Percentiles rank a stretch among this genome's conserved stretches.
phyloP scores from a whole-genome alignment of 1,140 invertebrate genomes.

The Cotesia vestalis region DNA sequence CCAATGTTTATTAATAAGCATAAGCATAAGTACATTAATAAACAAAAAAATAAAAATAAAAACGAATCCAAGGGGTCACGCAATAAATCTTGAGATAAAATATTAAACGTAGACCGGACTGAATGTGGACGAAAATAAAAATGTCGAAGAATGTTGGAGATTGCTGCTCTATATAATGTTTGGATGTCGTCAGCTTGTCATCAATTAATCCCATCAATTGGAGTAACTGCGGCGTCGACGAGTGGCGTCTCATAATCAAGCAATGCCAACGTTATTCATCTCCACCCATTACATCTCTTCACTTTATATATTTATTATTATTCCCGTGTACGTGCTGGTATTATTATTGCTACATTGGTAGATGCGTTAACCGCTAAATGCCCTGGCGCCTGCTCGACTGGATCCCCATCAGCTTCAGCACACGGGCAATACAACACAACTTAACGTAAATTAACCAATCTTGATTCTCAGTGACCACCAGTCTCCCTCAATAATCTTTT shows the following conservation, averaged over 20 bases:
- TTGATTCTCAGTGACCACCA: constrained; percentile 47
- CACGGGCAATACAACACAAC: constrained; percentile 34
- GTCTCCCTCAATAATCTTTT: constrained; percentile 22
- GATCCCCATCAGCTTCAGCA: background rate
- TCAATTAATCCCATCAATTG: constrained; percentile 61
- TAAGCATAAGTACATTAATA: no score
- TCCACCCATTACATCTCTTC: constrained; percentile 29
- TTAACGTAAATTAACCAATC: constrained; percentile 62
- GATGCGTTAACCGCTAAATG: constrained; percentile 59
- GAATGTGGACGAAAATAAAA: constrained; percentile 12
- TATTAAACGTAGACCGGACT: background rate
- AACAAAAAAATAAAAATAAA: background rate
- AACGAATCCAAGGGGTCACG: no score
- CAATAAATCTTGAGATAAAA: constrained; percentile 2
- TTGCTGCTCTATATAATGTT: background rate
- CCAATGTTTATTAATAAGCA: no score
- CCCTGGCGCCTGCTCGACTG: constrained; percentile 61
- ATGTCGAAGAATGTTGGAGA: constrained; percentile 8
- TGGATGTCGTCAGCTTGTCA: constrained; percentile 51
- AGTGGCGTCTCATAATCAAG: constrained; percentile 47
- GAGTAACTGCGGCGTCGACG: constrained; percentile 49
- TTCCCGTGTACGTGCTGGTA: background rate
- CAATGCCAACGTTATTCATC: constrained; percentile 34
- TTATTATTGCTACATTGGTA: constrained; percentile 23
- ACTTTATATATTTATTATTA: constrained; percentile 9